Evolutionary conservation across 2,113 vertebrate genomes (phyloP), one percentile per base, ranked within the genome.

Genomic region (Talpa occidentalis): DNA sequence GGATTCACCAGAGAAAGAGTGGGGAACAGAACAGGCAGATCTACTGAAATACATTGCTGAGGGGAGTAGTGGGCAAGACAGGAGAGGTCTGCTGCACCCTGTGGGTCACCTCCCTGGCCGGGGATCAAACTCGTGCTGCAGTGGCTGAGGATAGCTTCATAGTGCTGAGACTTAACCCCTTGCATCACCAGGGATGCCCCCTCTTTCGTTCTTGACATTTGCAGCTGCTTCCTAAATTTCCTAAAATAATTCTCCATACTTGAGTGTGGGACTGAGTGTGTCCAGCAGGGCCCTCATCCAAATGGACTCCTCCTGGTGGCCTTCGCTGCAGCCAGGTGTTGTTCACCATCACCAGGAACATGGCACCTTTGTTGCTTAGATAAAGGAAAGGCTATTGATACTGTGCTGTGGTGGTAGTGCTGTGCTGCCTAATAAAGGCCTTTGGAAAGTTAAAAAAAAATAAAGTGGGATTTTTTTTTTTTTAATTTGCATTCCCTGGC

Each of bases 131-230:
- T n/a, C n/a, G n/a, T n/a, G n/a, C n/a, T n/a, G n/a, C n/a, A n/a
- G n/a, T n/a, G n/a, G n/a, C n/a, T n/a, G n/a, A n/a, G n/a, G n/a
- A n/a, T n/a, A n/a, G n/a, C n/a, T n/a, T n/a, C n/a, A n/a, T n/a
- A n/a, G n/a, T n/a, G n/a, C n/a, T n/a, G n/a, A n/a, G n/a, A n/a
- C n/a, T n/a, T n/a, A n/a, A n/a, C n/a, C n/a, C n/a, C n/a, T n/a
- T n/a, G n/a, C n/a, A n/a, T n/a, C n/a, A n/a, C n/a, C n/a, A n/a
- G n/a, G n/a, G n/a, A n/a, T n/a, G n/a, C n/a, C n/a, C n/a, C n/a
- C n/a, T n/a, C n/a, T n/a, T n/a, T n/a, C n/a, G n/a, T n/a, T n/a
- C 35, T 95, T 94, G 95, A 92, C 47, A 97, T 96, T 97, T 95
- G 72, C 93, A 97, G 96, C 89, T 60, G 54, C 72, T 96, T 91